A percentile compares a stretch with the other conserved stretches of the same genome.
Evolutionary conservation across 2,113 vertebrate species (phyloP).

Genomic region (Tychaedon coryphoeus): DNA sequence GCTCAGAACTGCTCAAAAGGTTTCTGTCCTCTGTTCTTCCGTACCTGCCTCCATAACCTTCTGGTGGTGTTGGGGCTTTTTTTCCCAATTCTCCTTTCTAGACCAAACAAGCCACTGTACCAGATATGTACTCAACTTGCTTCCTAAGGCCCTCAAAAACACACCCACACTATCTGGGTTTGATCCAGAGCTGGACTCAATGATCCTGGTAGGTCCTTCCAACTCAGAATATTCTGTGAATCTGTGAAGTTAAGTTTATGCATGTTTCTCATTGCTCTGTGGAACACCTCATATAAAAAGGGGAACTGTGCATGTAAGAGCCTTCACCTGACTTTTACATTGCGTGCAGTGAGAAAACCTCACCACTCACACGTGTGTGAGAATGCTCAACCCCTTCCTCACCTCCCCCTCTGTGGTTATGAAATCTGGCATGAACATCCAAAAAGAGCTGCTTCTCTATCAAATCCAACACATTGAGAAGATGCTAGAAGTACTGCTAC

Average conservation of each 20-base stretch:
- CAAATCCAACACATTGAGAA: background rate
- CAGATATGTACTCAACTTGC: background rate
- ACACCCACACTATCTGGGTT: background rate
- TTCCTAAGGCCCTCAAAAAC: background rate
- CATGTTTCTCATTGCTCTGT: background rate
- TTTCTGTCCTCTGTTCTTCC: background rate
- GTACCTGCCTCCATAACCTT: background rate
- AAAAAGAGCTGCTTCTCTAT: background rate
- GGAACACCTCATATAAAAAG: background rate
- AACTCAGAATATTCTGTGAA: background rate
- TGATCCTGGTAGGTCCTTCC: no score
- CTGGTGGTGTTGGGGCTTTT: background rate
- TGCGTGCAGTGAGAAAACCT: background rate
- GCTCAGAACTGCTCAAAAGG: background rate
- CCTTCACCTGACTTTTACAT: background rate
- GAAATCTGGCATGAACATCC: background rate
- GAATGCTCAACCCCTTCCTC: background rate
- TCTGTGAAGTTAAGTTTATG: background rate
- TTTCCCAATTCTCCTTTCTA: background rate
- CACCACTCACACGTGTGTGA: background rate
- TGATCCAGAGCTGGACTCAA: background rate
- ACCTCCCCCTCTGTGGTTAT: background rate
- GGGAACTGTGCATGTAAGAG: fast-evolving
- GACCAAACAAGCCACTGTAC: background rate
- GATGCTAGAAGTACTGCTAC: background rate